Evolutionary conservation across 1,140 invertebrate species (phyloP).

Genomic region (Wasmannia auropunctata): DNA sequence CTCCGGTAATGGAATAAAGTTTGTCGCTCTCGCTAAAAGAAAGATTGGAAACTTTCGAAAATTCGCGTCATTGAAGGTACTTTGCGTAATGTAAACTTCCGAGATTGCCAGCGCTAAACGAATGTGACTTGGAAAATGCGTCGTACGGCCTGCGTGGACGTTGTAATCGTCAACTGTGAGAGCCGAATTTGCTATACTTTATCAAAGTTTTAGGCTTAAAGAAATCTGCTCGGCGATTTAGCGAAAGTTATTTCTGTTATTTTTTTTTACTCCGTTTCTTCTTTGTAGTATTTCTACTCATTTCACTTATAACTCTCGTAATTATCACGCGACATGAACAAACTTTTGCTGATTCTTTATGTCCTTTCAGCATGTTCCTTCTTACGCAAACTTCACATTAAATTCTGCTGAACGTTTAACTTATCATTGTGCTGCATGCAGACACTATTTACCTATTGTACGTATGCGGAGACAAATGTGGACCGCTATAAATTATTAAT

Average conservation of each 20-base stretch:
- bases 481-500: neutral
- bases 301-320: neutral
- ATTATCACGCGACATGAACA: neutral
- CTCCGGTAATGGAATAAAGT: constrained; percentile 56
- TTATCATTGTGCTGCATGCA: neutral
- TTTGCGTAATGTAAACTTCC: constrained; percentile 52
- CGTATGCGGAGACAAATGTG: neutral
- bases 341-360: neutral
- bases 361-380: neutral
- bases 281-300: neutral
- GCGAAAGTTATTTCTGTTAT: neutral
- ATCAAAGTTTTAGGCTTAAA: constrained; percentile 2
- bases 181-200: constrained; percentile 2
- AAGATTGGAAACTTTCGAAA: constrained; percentile 60
- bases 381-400: neutral
- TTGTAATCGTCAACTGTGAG: constrained; percentile 11
- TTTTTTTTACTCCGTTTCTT: neutral
- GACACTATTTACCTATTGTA: no score
- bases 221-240: neutral
- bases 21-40: constrained; percentile 55
- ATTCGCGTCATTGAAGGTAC: constrained; percentile 57
- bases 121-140: constrained; percentile 52
- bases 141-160: neutral
- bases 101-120: constrained; percentile 48
- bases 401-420: neutral